Evolutionary conservation across 2,797 vertebrate species (phyloP).

Genomic region (Sparus aurata): DNA sequence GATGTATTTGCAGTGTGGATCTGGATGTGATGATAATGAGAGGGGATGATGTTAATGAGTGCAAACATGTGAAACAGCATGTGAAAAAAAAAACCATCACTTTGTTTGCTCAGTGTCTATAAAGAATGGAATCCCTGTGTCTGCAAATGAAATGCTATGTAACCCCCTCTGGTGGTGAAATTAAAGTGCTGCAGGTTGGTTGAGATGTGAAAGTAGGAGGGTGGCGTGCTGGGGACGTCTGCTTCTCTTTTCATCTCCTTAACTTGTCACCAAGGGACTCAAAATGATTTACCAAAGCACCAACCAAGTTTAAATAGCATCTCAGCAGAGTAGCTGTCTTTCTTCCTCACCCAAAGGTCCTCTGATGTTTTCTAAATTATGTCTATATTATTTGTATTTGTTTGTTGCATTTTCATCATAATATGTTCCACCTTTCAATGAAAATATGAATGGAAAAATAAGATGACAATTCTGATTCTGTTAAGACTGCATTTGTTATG

Average conservation of each 20-base stretch:
- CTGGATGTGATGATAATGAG: constrained; percentile 7
- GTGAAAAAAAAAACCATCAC: background rate
- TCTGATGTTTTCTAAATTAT: constrained; percentile 5
- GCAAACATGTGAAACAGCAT: background rate
- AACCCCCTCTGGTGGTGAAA: constrained; percentile 59
- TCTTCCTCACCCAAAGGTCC: background rate
- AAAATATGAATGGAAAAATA: background rate
- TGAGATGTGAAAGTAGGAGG: constrained; percentile 14
- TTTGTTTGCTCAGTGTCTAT: background rate
- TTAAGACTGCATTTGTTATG: background rate
- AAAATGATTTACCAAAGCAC: constrained; percentile 16
- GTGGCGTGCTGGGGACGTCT: background rate
- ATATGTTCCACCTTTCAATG: background rate
- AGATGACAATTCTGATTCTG: background rate
- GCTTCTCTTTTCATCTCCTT: constrained; percentile 5
- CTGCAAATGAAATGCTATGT: constrained; percentile 3
- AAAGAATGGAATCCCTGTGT: background rate
- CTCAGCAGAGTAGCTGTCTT: background rate
- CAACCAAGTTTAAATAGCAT: background rate
- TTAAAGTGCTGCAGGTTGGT: background rate
- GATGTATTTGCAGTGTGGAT: constrained; percentile 11
- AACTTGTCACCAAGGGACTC: background rate
- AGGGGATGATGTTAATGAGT: constrained; percentile 9
- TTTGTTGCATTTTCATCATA: background rate
- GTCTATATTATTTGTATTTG: background rate